Evolutionary conservation across 2,113 vertebrate species (phyloP).

Genomic region (Cathartes aura): DNA sequence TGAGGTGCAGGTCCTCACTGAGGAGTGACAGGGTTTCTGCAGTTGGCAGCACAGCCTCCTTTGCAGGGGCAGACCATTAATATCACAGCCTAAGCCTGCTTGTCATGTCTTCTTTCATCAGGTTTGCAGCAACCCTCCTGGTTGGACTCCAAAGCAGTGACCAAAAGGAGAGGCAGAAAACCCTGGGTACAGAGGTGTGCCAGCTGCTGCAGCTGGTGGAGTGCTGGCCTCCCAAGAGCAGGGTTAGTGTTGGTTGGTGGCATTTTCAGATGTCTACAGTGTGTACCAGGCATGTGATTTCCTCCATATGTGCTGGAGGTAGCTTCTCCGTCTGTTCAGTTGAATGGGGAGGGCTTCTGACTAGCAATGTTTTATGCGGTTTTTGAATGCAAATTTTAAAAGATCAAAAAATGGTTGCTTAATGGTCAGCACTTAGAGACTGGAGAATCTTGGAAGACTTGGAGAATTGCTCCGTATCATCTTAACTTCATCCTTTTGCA

Average conservation of each 20-base stretch:
- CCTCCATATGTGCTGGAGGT: not conserved
- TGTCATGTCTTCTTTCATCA: not conserved
- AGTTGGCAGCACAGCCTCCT: not conserved
- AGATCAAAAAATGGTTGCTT: not conserved
- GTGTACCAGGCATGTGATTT: not conserved
- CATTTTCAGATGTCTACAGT: not conserved
- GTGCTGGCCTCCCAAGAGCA: not conserved
- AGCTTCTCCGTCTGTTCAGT: accelerated
- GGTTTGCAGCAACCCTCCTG: not conserved
- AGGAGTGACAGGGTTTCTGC: not conserved
- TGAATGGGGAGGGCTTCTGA: not conserved
- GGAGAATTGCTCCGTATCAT: not conserved
- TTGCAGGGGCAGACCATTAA: not conserved
- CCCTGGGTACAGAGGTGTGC: accelerated
- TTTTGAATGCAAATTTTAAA: not conserved
- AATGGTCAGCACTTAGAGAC: not conserved
- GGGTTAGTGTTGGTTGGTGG: not conserved
- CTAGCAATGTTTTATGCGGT: not conserved
- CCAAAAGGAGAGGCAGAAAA: not conserved
- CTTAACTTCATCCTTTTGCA: not conserved
- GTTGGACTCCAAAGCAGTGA: not conserved
- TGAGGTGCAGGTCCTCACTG: not conserved
- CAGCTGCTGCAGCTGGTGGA: not conserved
- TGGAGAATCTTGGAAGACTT: not conserved
- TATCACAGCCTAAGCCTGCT: not conserved